Evolutionary conservation across 2,113 vertebrate genomes (phyloP).

Genomic region (Columbina picui): DNA sequence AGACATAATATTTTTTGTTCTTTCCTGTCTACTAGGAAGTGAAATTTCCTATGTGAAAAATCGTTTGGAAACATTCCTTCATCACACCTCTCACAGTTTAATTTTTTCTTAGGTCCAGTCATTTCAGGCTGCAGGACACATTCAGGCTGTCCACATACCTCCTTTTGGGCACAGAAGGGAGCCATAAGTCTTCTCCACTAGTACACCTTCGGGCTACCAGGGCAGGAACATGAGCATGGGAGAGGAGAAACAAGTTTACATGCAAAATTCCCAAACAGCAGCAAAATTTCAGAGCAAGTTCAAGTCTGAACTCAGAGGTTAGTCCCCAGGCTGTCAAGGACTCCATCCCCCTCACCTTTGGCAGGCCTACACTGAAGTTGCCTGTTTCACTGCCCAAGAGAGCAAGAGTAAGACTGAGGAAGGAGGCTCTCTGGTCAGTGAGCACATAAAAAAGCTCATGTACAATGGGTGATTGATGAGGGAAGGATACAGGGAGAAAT

Average conservation of each 20-base stretch:
- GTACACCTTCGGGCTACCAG: constrained; percentile 67
- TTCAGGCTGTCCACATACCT: constrained; percentile 43
- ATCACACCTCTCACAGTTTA: background rate
- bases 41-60: background rate
- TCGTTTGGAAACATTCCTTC: background rate
- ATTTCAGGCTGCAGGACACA: background rate
- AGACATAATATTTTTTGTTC: background rate
- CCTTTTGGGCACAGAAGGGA: constrained; percentile 65
- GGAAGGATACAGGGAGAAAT: background rate
- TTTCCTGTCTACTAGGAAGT: background rate
- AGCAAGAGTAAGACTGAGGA: background rate
- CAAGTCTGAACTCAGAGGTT: background rate
- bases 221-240: background rate
- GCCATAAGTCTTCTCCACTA: constrained; percentile 65
- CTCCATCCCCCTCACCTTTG: background rate
- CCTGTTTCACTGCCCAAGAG: background rate
- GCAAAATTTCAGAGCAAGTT: background rate
- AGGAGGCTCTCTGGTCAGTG: background rate
- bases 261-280: background rate
- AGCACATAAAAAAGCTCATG: background rate
- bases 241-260: background rate
- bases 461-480: background rate
- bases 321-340: background rate
- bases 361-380: background rate
- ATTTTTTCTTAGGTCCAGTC: background rate